Evolutionary conservation across 2,113 vertebrate species (phyloP).

Genomic region (Misgurnus anguillicaudatus): DNA sequence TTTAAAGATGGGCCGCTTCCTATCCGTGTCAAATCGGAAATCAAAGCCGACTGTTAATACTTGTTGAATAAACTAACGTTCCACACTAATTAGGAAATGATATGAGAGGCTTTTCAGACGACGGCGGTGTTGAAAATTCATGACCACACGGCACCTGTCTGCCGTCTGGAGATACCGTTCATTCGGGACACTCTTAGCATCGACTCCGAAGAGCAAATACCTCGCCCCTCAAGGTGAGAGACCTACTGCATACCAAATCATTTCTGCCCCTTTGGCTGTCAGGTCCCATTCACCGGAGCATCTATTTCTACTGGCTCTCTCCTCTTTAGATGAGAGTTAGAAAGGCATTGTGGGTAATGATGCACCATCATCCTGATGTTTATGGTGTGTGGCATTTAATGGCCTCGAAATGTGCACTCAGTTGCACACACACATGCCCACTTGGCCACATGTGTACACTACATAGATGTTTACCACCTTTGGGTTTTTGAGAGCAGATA

Average conservation of each 20-base stretch:
- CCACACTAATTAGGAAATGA: slow-evolving; percentile 36
- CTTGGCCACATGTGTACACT: background rate
- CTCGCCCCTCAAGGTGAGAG: slow-evolving; percentile 46
- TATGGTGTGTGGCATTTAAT: slow-evolving; percentile 6
- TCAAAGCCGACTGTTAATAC: slow-evolving; percentile 25
- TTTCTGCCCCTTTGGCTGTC: slow-evolving; percentile 21
- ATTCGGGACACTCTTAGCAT: background rate
- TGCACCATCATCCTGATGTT: slow-evolving; percentile 30
- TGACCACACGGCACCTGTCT: slow-evolving; percentile 17
- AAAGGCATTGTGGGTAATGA: slow-evolving; percentile 24
- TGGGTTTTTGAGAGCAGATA: background rate
- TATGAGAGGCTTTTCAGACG: slow-evolving; percentile 10
- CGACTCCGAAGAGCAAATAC: slow-evolving; percentile 13
- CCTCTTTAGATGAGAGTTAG: background rate
- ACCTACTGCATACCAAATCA: slow-evolving; percentile 48
- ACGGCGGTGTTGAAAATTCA: slow-evolving; percentile 36
- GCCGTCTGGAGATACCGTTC: background rate
- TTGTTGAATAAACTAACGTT: slow-evolving; percentile 30
- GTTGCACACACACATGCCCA: background rate
- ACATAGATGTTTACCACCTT: too few relatives aligned
- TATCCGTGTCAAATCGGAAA: slow-evolving; percentile 17
- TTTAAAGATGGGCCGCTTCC: background rate
- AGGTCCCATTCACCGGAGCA: slow-evolving; percentile 32
- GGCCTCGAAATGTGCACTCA: background rate
- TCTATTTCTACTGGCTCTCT: slow-evolving; percentile 20